These are phyloP conservation scores for Pavo muticus DNA, from an alignment of 2,113 vertebrate species.

Conservation along the genomic window DNA sequence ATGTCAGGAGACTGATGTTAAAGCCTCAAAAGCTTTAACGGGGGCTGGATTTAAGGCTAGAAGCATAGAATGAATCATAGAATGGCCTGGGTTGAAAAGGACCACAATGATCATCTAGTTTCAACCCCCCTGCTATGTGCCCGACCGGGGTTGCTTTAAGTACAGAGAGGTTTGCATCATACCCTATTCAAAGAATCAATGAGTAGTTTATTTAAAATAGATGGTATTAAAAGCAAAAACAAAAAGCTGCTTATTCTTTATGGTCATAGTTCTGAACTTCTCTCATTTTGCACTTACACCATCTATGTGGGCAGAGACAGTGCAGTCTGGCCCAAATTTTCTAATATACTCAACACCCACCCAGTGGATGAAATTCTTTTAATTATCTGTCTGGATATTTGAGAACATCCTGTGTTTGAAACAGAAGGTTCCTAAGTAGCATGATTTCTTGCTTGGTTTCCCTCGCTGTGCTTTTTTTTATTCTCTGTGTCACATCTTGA, in stretches of 20 bases:
- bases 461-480: neutral
- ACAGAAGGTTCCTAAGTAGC: neutral
- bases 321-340: constrained; percentile 29
- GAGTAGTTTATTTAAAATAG: constrained; percentile 1
- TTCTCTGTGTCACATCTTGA: neutral
- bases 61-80: too few relatives aligned
- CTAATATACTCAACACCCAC: constrained; percentile 5
- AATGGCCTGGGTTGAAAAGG: too few relatives aligned
- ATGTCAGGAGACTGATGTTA: neutral
- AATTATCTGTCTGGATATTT: constrained; percentile 26
- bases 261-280: neutral
- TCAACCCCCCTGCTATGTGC: too few relatives aligned
- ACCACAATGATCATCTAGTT: too few relatives aligned
- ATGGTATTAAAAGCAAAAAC: neutral
- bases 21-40: neutral
- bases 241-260: neutral
- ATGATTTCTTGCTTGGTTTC: neutral
- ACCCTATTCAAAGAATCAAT: neutral
- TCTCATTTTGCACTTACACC: constrained; percentile 13
- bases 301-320: neutral
- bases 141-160: neutral
- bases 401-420: neutral
- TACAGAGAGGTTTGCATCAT: neutral
- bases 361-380: constrained; percentile 31
- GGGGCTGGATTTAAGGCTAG: too few relatives aligned